These are phyloP conservation scores for Notechis scutatus DNA, from an alignment of 2,113 vertebrate genomes.

Conservation along the genomic window DNA sequence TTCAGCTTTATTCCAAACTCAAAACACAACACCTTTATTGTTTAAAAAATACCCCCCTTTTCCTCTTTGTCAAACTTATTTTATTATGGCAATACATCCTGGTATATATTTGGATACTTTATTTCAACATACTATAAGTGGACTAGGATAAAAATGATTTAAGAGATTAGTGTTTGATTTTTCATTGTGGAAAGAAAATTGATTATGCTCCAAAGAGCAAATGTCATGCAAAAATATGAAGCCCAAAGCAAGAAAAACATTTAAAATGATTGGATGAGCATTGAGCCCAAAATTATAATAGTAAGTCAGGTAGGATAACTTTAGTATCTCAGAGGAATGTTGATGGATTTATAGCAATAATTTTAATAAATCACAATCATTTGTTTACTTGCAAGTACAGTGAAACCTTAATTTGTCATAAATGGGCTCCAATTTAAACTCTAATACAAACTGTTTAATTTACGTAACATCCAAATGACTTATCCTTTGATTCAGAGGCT, in stretches of 20 bases:
- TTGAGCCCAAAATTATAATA: slow-evolving; percentile 11
- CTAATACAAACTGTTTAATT: not conserved
- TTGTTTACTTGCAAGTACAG: not conserved
- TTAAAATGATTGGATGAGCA: slow-evolving; percentile 42
- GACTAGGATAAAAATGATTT: slow-evolving; percentile 16
- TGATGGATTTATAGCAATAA: not conserved
- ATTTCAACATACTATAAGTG: not conserved
- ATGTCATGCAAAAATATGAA: slow-evolving; percentile 5
- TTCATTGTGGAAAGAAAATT: not conserved
- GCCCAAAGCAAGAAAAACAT: slow-evolving; percentile 45
- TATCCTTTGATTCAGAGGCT: not conserved
- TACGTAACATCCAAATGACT: not conserved
- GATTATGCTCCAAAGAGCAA: not conserved
- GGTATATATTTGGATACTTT: not conserved
- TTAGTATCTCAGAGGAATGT: not conserved
- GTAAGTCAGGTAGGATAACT: not conserved
- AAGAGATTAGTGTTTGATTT: not conserved
- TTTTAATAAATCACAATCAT: not conserved
- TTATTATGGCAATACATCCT: not conserved
- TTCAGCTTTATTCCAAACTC: not conserved
- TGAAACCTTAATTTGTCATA: not conserved
- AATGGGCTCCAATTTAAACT: not conserved
- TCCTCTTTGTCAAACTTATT: not conserved
- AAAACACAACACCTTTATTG: not conserved
- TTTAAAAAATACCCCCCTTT: not conserved